A percentile compares a stretch with the other conserved stretches of the same genome.
Conservation (phyloP, 2,888 invertebrate species). For the Salticus scenicus region DNA sequence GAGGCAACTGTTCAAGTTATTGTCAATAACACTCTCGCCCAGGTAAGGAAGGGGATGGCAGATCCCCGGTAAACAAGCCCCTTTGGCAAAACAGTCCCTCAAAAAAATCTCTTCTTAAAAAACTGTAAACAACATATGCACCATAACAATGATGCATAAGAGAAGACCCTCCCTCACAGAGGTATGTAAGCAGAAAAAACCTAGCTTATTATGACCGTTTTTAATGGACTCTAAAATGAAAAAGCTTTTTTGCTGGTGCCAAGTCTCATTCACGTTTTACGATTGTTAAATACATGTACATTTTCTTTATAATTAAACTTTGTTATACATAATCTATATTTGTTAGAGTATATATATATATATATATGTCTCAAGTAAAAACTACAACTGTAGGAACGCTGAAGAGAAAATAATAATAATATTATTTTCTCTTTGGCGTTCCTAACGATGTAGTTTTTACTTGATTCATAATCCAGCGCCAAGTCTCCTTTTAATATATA, state of each 20-base stretch:
- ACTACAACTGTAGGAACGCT: too few species aligned
- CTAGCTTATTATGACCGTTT: slow-evolving; percentile 7
- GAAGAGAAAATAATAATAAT: too few species aligned
- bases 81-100: neutral
- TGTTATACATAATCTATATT: too few species aligned
- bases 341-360: too few species aligned
- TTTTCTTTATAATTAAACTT: too few species aligned
- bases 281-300: too few species aligned
- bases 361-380: too few species aligned
- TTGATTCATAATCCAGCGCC: too few species aligned
- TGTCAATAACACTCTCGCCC: slow-evolving; percentile 62
- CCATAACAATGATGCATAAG: slow-evolving; percentile 33
- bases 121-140: slow-evolving; percentile 68
- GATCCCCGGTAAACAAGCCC: slow-evolving; percentile 50
- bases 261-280: too few species aligned
- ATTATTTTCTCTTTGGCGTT: too few species aligned
- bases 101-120: slow-evolving; percentile 49
- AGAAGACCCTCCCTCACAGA: neutral
- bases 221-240: slow-evolving; percentile 1
- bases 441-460: too few species aligned
- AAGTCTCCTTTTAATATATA: too few species aligned
- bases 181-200: neutral
- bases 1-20: slow-evolving; percentile 47
- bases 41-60: slow-evolving; percentile 27
- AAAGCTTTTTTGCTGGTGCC: neutral